Base-by-base conservation (phyloP, 2,797 vertebrate genomes). In the Mormyrus proboscirostris region DNA sequence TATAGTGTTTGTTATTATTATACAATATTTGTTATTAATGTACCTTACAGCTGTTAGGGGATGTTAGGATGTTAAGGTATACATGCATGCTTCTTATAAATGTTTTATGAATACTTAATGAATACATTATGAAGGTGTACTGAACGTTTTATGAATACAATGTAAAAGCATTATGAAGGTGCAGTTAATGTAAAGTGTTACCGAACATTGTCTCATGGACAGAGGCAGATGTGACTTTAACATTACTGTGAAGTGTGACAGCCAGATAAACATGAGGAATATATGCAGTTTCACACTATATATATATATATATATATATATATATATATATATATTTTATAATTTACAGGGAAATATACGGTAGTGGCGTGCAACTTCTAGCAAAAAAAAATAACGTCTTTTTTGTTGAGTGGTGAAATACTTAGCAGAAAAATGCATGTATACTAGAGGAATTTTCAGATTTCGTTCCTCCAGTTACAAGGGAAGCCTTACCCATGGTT, bases 401-500 rank as follows among this genome's bases (percentile, higher is more conserved):
- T 84, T 84, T 50, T 22, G 41, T 50, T 47, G n/a, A 50, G 19
- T 10, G 73, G 73, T 44, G 16, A 79, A 19, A 6, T 33, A 76
- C 33, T 19, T 76, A 79, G 29, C 33, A 76, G 69, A 33, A 16
- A 19, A 4, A 76, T 73, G 16, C 38, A 79, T 44, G 38, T 79
- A 44, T 79, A 79, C 38, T n/a, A 79, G 73, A 41, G 38, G 73
- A 79, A 79, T 79, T 79, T n/a, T 16, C 73, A 16, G 2, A 50
- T 22, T 49, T 84, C 3, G 22, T 50, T 50, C 47, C 44, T 50
- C 3, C 82, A 44, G n/a, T 29, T 22, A 49, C 4, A 19, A 86
- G 25, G 86, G 12, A 82, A 83, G 82, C 55, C 88, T 89, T 87
- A 89, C 51, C 88, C 85, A 51, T 82, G 33, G 57, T 87, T 89